These are phyloP conservation scores for Mallateleia sp. DNA, from an alignment of 2,888 invertebrate species.

Conservation along the genomic window DNA sequence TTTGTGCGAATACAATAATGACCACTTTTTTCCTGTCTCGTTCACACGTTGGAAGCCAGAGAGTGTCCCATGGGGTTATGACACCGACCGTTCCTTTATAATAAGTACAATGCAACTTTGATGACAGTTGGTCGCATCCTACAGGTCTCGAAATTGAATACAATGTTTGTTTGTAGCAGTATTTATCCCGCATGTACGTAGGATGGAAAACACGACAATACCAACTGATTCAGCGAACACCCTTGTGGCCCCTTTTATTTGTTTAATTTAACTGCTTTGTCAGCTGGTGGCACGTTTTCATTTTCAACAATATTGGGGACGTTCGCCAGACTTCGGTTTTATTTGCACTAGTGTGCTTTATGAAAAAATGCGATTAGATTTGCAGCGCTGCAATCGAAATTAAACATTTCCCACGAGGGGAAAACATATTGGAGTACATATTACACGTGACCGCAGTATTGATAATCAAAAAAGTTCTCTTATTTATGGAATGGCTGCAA, in stretches of 20 bases:
- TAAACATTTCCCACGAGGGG: slow-evolving; percentile 36
- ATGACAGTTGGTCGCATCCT: slow-evolving; percentile 83
- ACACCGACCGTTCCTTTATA: slow-evolving; percentile 74
- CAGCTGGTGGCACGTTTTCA: slow-evolving; percentile 64
- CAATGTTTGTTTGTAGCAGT: slow-evolving; percentile 84
- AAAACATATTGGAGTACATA: not conserved
- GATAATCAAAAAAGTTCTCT: not conserved
- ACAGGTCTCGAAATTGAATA: slow-evolving; percentile 84
- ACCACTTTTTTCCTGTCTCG: slow-evolving; percentile 26
- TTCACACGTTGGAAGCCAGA: slow-evolving; percentile 50
- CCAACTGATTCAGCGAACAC: slow-evolving; percentile 58
- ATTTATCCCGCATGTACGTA: slow-evolving; percentile 62
- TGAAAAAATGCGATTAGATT: slow-evolving; percentile 50
- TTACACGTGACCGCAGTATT: slow-evolving; percentile 13
- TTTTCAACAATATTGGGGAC: slow-evolving; percentile 59
- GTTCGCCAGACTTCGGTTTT: slow-evolving; percentile 19
- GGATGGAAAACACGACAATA: slow-evolving; percentile 63
- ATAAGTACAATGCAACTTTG: slow-evolving; percentile 85
- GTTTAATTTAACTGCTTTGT: slow-evolving; percentile 87
- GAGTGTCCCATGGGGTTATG: slow-evolving; percentile 71
- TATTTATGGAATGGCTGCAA: not conserved
- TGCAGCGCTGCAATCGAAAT: slow-evolving; percentile 14
- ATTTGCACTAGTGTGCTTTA: slow-evolving; percentile 44
- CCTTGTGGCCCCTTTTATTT: slow-evolving; percentile 81
- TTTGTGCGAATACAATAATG: slow-evolving; percentile 50